A percentile compares a stretch with the other conserved stretches of the same genome.
Evolutionary conservation across 2,797 vertebrate genomes (phyloP).

Genomic region (Peromyscus nudipes): DNA sequence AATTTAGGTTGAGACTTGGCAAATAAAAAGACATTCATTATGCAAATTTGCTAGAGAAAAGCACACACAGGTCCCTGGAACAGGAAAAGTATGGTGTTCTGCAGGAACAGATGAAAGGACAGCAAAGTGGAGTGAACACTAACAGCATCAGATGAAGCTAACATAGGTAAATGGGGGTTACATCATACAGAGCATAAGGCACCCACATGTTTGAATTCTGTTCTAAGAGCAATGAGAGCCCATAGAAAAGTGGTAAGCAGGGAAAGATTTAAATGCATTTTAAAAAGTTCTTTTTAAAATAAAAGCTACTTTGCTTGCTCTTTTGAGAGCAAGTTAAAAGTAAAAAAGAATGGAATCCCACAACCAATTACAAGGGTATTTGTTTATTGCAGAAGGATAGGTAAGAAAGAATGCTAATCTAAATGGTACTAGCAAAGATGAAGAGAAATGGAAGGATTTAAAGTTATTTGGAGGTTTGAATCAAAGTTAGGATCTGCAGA

Average conservation of each 20-base stretch:
- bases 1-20: constrained; percentile 38
- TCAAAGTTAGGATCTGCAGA: constrained; percentile 34
- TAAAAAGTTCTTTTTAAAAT: constrained; percentile 38
- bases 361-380: background rate
- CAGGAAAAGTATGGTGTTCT: constrained; percentile 14
- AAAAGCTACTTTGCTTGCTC: background rate
- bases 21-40: background rate
- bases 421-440: constrained; percentile 47
- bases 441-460: constrained; percentile 57
- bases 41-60: background rate
- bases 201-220: constrained; percentile 47
- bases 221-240: constrained; percentile 31
- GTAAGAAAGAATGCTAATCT: constrained; percentile 38
- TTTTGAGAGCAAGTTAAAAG: constrained; percentile 48
- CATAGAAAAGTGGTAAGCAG: constrained; percentile 24
- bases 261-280: background rate
- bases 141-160: background rate
- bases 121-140: background rate
- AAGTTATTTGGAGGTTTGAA: constrained; percentile 54
- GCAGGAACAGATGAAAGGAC: background rate
- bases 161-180: background rate
- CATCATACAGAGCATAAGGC: background rate
- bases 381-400: background rate
- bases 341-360: background rate
- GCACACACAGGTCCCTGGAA: background rate